These are phyloP conservation scores for Timema podura DNA, from an alignment of 2,888 invertebrate species.

Conservation along the genomic window DNA sequence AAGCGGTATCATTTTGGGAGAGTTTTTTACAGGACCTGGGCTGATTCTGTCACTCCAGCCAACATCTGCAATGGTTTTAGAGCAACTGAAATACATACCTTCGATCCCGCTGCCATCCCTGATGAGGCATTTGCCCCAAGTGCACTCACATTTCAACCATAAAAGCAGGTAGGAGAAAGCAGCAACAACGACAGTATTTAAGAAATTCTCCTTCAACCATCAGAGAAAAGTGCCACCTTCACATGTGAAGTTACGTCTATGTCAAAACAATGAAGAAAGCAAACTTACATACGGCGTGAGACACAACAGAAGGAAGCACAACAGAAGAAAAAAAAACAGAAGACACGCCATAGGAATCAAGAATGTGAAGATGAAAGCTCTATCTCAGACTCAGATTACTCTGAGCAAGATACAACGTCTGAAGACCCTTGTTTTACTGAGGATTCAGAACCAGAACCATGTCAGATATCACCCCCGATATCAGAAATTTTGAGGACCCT, in stretches of 20 bases:
- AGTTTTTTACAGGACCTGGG: neutral
- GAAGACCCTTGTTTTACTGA: neutral
- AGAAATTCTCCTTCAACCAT: neutral
- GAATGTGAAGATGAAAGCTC: neutral
- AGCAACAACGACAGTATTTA: neutral
- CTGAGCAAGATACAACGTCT: slow-evolving; percentile 6
- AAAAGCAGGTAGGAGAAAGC: neutral
- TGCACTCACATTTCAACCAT: slow-evolving; percentile 5
- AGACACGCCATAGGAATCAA: neutral
- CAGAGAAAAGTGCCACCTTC: neutral
- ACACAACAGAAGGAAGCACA: neutral
- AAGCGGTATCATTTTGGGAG: neutral
- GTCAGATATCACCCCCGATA: neutral
- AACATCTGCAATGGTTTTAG: neutral
- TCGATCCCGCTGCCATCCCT: neutral
- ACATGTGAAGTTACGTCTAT: neutral
- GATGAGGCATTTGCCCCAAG: neutral
- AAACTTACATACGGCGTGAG: neutral
- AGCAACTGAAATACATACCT: neutral
- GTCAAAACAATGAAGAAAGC: neutral
- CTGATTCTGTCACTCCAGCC: neutral
- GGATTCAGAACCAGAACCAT: neutral
- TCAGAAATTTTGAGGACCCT: neutral
- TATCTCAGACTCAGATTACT: slow-evolving; percentile 1
- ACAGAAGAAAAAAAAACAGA: neutral